Evolutionary conservation across 1,140 invertebrate species (phyloP).

Genomic region (Lucilia cuprina): DNA sequence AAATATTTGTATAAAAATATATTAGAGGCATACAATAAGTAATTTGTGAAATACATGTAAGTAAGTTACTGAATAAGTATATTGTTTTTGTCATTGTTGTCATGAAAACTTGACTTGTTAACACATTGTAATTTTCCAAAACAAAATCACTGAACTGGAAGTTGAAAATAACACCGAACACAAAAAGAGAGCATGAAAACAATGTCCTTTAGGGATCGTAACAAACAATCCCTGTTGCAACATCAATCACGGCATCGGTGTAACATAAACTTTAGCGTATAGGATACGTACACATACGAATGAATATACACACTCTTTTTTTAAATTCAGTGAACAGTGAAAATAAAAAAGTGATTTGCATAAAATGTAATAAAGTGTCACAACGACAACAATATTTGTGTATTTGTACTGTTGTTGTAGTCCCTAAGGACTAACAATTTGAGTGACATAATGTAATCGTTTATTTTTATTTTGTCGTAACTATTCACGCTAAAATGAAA

Average conservation of each 20-base stretch:
- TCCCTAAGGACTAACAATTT: neutral
- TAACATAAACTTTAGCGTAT: neutral
- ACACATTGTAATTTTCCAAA: conserved; percentile 26
- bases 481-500: neutral
- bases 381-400: neutral
- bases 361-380: conserved; percentile 23
- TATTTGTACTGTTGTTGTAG: neutral
- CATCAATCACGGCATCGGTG: conserved; percentile 27
- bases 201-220: conserved; percentile 19
- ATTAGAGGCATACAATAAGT: neutral
- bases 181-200: neutral
- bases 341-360: conserved; percentile 22
- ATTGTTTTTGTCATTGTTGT: conserved; percentile 11
- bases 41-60: neutral
- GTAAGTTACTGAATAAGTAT: neutral
- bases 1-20: neutral
- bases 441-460: conserved; percentile 13
- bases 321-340: neutral
- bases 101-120: conserved; percentile 18
- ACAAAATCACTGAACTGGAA: neutral
- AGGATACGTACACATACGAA: neutral
- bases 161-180: neutral
- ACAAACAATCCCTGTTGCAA: neutral
- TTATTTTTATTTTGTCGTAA: neutral
- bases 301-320: neutral